These are phyloP conservation scores for Murina feae DNA, from an alignment of 2,113 vertebrate genomes.

Conservation along the genomic window DNA sequence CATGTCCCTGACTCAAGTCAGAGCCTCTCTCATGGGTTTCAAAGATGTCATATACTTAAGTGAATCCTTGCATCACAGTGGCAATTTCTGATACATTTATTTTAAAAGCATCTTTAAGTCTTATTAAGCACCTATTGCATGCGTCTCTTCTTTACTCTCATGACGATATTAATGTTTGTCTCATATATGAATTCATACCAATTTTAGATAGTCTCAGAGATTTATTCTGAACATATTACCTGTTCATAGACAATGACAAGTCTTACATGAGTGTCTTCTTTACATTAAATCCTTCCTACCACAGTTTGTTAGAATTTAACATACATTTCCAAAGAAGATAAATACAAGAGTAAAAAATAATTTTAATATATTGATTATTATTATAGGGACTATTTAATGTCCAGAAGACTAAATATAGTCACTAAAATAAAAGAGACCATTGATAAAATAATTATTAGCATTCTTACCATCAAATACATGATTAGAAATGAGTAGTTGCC, in stretches of 20 bases:
- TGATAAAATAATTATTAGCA: background rate
- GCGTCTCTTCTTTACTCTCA: background rate
- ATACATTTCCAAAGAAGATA: background rate
- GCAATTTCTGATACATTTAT: background rate
- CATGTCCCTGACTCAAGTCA: background rate
- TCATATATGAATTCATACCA: background rate
- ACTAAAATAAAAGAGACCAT: background rate
- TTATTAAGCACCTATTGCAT: background rate
- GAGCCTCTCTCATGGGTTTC: background rate
- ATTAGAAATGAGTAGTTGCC: background rate
- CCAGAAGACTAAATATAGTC: background rate
- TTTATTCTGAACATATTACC: background rate
- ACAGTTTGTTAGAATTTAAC: background rate
- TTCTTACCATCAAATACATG: background rate
- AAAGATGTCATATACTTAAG: background rate
- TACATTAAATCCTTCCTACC: background rate
- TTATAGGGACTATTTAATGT: background rate
- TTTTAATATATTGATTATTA: background rate
- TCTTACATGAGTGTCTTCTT: background rate
- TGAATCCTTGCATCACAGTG: background rate
- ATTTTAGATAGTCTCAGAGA: background rate
- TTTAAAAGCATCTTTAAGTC: background rate
- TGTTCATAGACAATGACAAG: background rate
- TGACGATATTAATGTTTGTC: background rate
- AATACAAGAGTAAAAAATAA: background rate